A percentile compares a stretch with the other conserved stretches of the same genome.
phyloP scores from a whole-genome alignment of 2,888 invertebrate species.

The Rambutsinella grinnellia region DNA sequence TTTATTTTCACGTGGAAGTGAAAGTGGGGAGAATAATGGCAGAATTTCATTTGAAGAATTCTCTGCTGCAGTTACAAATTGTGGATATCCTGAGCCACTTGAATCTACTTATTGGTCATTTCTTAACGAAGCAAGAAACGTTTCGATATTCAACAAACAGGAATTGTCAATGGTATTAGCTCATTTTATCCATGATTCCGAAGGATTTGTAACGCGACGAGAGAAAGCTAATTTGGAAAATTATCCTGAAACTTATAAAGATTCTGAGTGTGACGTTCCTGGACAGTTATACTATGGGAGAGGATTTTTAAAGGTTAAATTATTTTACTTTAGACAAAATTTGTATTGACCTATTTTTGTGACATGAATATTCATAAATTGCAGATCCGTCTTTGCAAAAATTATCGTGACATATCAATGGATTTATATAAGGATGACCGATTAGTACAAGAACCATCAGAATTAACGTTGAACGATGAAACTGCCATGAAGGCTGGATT shows the following conservation, averaged over 20 bases:
- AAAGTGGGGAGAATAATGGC: not conserved
- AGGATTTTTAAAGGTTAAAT: slow-evolving; percentile 26
- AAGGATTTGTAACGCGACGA: slow-evolving; percentile 24
- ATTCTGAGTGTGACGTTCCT: slow-evolving; percentile 15
- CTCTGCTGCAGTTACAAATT: slow-evolving; percentile 20
- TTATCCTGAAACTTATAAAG: slow-evolving; percentile 21
- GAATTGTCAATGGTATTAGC: slow-evolving; percentile 36
- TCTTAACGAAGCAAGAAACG: slow-evolving; percentile 21
- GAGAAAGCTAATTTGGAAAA: slow-evolving; percentile 12
- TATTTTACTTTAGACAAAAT: not conserved
- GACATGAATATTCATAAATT: not conserved
- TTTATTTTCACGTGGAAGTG: too few relatives aligned
- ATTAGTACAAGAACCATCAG: slow-evolving; percentile 18
- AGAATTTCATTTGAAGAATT: slow-evolving; percentile 32
- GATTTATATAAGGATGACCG: slow-evolving; percentile 29
- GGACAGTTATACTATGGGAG: slow-evolving; percentile 34
- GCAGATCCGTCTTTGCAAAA: slow-evolving; percentile 20
- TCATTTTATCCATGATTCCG: slow-evolving; percentile 34
- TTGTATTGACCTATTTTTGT: not conserved
- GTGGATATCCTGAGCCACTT: slow-evolving; percentile 25
- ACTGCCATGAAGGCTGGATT: slow-evolving; percentile 23
- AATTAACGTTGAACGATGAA: slow-evolving; percentile 18
- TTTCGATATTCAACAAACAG: slow-evolving; percentile 21
- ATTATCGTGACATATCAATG: slow-evolving; percentile 14
- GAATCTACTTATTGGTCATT: slow-evolving; percentile 32